phyloP scores from a whole-genome alignment of 2,113 vertebrate species.

The Phalacrocorax pelagicus region DNA sequence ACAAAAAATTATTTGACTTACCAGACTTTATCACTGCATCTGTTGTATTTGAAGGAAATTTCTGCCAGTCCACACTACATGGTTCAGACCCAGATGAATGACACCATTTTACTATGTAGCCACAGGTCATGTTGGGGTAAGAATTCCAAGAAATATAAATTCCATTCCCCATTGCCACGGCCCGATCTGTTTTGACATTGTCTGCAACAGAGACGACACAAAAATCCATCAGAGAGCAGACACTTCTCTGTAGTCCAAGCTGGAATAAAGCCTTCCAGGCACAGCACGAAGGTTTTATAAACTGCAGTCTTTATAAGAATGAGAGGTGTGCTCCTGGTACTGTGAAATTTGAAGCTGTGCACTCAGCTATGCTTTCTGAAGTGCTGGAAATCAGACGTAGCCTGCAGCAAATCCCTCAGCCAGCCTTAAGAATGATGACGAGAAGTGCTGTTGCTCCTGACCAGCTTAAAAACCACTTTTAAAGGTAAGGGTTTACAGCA shows the following conservation, averaged over 20 bases:
- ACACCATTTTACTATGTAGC: slow-evolving; percentile 77
- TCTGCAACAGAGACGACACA: slow-evolving; percentile 46
- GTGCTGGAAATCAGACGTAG: neutral
- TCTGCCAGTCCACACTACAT: slow-evolving; percentile 75
- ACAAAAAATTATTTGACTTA: slow-evolving; percentile 44
- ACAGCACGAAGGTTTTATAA: neutral
- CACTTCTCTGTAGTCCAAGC: neutral
- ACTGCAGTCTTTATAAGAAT: neutral
- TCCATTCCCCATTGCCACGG: slow-evolving; percentile 58
- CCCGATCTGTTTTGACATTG: slow-evolving; percentile 61
- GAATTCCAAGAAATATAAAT: slow-evolving; percentile 74
- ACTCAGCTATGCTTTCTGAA: neutral
- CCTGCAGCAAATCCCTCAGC: slow-evolving; percentile 36
- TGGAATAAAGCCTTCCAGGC: neutral
- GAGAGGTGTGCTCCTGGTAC: fast-evolving
- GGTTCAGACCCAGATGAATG: slow-evolving; percentile 48
- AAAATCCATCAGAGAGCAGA: slow-evolving; percentile 23
- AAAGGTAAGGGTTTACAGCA: slow-evolving; percentile 20
- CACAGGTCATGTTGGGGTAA: slow-evolving; percentile 73
- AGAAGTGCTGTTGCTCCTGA: neutral
- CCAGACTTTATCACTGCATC: slow-evolving; percentile 72
- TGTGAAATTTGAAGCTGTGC: neutral
- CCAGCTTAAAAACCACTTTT: neutral
- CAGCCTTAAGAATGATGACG: neutral
- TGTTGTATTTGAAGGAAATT: slow-evolving; percentile 67